These are phyloP conservation scores for Drosophila kuntzei DNA, from an alignment of 2,888 invertebrate species.

Conservation along the genomic window DNA sequence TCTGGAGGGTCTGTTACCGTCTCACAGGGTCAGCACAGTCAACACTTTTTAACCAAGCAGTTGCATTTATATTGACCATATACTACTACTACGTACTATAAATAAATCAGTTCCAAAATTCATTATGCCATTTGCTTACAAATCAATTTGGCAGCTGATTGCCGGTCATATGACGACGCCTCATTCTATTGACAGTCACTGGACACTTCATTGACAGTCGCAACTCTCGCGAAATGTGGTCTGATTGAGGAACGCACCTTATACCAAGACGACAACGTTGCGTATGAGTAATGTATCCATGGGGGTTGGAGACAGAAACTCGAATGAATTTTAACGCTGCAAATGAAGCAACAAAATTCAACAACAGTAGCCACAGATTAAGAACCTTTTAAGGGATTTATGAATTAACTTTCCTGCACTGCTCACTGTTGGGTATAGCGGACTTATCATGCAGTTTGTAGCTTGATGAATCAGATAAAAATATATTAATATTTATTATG, in stretches of 20 bases:
- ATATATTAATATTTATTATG: slow-evolving; percentile 9
- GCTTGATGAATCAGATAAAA: too few relatives aligned
- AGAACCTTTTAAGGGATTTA: slow-evolving; percentile 84
- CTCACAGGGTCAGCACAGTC: slow-evolving; percentile 61
- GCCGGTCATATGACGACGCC: slow-evolving; percentile 72
- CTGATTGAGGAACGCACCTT: slow-evolving; percentile 38
- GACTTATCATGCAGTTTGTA: not conserved
- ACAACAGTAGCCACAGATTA: slow-evolving; percentile 81
- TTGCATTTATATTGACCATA: slow-evolving; percentile 36
- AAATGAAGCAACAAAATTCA: slow-evolving; percentile 80
- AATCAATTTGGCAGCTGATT: slow-evolving; percentile 79
- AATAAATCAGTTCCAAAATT: slow-evolving; percentile 36
- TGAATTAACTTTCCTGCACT: slow-evolving; percentile 56
- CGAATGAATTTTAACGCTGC: slow-evolving; percentile 3
- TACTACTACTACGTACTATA: slow-evolving; percentile 8
- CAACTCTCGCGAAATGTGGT: slow-evolving; percentile 10
- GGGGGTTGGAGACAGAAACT: not conserved
- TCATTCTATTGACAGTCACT: slow-evolving; percentile 53
- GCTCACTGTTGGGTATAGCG: slow-evolving; percentile 5
- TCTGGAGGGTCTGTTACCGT: slow-evolving; percentile 46
- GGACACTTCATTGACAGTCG: slow-evolving; percentile 66
- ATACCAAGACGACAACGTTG: slow-evolving; percentile 32
- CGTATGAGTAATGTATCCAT: slow-evolving; percentile 65
- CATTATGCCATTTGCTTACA: slow-evolving; percentile 43
- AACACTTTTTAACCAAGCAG: slow-evolving; percentile 12